phyloP scores from a whole-genome alignment of 2,888 invertebrate genomes.

The Zaprionus bogoriensis region DNA sequence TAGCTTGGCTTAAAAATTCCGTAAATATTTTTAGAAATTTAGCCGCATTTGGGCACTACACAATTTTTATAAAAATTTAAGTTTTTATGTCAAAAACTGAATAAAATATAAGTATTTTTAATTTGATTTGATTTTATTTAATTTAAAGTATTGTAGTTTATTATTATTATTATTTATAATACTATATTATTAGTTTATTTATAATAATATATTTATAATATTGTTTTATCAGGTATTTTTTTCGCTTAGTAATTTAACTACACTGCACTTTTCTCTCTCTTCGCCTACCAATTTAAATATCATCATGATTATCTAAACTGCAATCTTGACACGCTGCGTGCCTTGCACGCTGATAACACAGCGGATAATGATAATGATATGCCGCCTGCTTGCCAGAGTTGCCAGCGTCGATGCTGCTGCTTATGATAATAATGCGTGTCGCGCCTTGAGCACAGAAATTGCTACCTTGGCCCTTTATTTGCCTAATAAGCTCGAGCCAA shows the following conservation, averaged over 20 bases:
- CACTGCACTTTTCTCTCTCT: not conserved
- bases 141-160: not conserved
- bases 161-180: not conserved
- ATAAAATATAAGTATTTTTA: too few relatives aligned
- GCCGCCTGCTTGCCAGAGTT: conserved; percentile 16
- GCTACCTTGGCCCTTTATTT: conserved; percentile 61
- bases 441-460: conserved; percentile 53
- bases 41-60: too few relatives aligned
- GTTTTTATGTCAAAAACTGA: too few relatives aligned
- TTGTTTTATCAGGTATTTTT: too few relatives aligned
- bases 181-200: too few relatives aligned
- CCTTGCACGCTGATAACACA: conserved; percentile 36
- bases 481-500: conserved; percentile 64
- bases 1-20: too few relatives aligned
- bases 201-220: too few relatives aligned
- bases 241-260: too few relatives aligned
- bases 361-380: conserved; percentile 48
- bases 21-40: too few relatives aligned
- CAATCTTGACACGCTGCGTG: conserved; percentile 23
- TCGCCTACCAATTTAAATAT: not conserved
- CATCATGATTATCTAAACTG: conserved; percentile 6
- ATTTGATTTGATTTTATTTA: not conserved
- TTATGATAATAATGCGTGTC: conserved; percentile 73
- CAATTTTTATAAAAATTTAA: too few relatives aligned
- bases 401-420: conserved; percentile 21